Percentiles rank a stretch among this genome's conserved stretches.
Conservation (phyloP, 2,888 invertebrate species). For the Agonopterix alstromeriana region DNA sequence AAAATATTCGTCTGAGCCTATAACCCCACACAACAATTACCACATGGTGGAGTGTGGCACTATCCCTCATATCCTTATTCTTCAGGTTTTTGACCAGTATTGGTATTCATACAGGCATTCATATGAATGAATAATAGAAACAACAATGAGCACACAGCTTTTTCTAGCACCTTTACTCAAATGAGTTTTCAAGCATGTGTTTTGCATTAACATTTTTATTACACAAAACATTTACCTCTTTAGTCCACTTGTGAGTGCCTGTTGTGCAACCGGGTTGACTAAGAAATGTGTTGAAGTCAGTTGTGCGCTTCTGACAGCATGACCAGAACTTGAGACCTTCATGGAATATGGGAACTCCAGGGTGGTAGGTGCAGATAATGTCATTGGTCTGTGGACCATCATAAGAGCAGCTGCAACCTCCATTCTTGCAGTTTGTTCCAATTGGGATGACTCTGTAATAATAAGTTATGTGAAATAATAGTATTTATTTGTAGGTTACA, state of each 20-base stretch:
- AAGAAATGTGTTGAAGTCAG: constrained; percentile 95
- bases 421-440: constrained; percentile 91
- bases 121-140: too few species aligned
- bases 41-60: too few species aligned
- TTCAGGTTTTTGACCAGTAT: too few species aligned
- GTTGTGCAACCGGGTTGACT: constrained; percentile 92
- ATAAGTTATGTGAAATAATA: neutral
- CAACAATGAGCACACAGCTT: too few species aligned
- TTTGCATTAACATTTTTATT: neutral
- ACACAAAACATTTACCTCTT: constrained; percentile 73
- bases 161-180: too few species aligned
- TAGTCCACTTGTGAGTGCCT: constrained; percentile 92
- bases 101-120: too few species aligned
- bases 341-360: constrained; percentile 95
- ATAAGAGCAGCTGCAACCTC: constrained; percentile 85
- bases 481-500: too few species aligned
- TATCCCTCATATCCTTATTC: too few species aligned
- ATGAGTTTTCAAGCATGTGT: too few species aligned
- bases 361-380: constrained; percentile 85
- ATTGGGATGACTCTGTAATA: constrained; percentile 56
- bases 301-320: constrained; percentile 94
- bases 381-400: constrained; percentile 79
- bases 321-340: constrained; percentile 99
- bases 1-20: too few species aligned
- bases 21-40: too few species aligned